These are phyloP conservation scores for Sitophilus oryzae DNA, from an alignment of 1,140 invertebrate species.

Conservation along the genomic window DNA sequence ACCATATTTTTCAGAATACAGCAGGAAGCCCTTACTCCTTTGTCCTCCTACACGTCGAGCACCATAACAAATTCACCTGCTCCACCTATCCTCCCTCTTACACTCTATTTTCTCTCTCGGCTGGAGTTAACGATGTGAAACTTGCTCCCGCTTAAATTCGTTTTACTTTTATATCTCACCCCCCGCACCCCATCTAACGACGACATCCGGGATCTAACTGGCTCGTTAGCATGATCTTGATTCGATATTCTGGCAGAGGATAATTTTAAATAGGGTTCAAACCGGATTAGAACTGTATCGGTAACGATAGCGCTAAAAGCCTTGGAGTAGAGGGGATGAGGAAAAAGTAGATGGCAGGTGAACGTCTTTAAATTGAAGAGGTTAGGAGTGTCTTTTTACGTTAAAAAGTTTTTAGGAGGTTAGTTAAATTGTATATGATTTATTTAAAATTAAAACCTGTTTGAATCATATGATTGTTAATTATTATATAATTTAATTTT, in stretches of 20 bases:
- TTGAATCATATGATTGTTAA: no score
- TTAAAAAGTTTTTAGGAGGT: no score
- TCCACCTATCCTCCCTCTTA: neutral
- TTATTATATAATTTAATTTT: no score
- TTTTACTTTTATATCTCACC: neutral
- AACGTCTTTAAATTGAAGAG: neutral
- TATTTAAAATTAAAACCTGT: no score
- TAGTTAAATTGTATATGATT: no score
- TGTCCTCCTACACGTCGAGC: neutral
- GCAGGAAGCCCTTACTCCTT: neutral
- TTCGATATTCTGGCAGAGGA: neutral
- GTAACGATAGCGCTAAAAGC: neutral
- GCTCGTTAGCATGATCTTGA: neutral
- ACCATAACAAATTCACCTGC: neutral
- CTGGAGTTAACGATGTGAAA: neutral
- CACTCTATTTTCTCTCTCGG: neutral
- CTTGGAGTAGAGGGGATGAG: neutral
- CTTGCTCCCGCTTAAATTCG: neutral
- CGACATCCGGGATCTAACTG: neutral
- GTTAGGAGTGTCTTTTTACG: neutral
- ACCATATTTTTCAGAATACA: neutral
- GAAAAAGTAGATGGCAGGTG: no score
- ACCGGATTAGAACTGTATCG: neutral
- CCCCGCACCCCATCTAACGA: no score
- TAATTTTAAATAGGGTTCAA: neutral